Percentiles rank a stretch among this genome's conserved stretches.
These are phyloP conservation scores for Oopsacas minuta DNA, from an alignment of 37 sponge, comb jelly and placozoan species.

Conservation along the genomic window DNA sequence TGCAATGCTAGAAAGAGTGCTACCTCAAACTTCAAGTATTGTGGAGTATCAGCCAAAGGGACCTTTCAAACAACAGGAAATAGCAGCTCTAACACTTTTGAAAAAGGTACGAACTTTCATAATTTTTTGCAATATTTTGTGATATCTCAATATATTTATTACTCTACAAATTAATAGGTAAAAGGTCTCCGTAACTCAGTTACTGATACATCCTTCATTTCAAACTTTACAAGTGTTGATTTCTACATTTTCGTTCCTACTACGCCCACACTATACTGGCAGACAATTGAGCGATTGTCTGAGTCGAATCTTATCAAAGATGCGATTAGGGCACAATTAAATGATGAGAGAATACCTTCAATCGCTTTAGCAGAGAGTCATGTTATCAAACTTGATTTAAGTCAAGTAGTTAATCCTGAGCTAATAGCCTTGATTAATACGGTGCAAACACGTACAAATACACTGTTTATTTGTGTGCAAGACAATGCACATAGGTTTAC, in stretches of 20 bases:
- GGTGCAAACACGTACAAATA: background rate
- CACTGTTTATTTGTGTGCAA: background rate
- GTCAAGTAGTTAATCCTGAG: background rate
- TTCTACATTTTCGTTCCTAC: background rate
- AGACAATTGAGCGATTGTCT: background rate
- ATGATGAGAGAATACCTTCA: background rate
- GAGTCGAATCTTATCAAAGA: constrained; percentile 1
- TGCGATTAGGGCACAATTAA: background rate
- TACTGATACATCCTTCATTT: background rate
- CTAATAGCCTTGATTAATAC: background rate
- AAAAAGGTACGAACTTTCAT: background rate
- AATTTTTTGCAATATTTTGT: background rate
- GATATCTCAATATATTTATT: too few relatives aligned
- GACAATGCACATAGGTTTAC: background rate
- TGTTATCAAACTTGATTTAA: background rate
- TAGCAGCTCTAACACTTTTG: background rate
- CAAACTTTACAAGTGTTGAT: background rate
- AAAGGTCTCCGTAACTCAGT: background rate
- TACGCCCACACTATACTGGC: background rate
- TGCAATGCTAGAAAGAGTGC: background rate
- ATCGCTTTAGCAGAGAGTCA: background rate
- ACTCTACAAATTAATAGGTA: constrained; percentile 1
- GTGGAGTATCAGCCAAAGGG: background rate
- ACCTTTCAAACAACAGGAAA: constrained; percentile 13
- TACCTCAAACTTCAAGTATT: background rate